Evolutionary conservation across 2,888 invertebrate species (phyloP).

Genomic region (Meandrusa payeni): DNA sequence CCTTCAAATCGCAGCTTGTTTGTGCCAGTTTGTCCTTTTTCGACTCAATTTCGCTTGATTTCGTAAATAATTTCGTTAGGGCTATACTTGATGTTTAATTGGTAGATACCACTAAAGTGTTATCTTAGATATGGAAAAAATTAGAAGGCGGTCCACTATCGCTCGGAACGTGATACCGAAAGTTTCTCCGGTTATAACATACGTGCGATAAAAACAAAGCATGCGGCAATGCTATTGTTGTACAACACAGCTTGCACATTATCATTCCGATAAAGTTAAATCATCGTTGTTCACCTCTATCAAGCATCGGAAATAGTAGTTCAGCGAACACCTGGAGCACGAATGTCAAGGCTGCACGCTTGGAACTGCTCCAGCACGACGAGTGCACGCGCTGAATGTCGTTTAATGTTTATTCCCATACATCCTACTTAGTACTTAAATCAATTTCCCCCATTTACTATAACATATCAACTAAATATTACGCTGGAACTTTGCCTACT

Average conservation of each 20-base stretch:
- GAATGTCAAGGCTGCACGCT: conserved; percentile 75
- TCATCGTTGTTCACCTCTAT: conserved; percentile 35
- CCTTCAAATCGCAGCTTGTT: too few relatives aligned
- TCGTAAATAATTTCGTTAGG: too few relatives aligned
- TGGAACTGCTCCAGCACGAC: conserved; percentile 67
- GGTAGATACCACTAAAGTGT: too few relatives aligned
- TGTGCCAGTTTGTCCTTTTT: too few relatives aligned
- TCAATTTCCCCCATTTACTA: background rate
- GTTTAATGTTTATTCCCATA: conserved; percentile 9
- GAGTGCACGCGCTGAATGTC: conserved; percentile 35
- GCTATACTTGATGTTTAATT: too few relatives aligned
- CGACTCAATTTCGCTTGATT: too few relatives aligned
- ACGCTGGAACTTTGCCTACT: conserved; percentile 1
- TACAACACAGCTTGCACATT: conserved; percentile 5
- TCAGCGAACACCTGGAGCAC: conserved; percentile 60
- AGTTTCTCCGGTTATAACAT: background rate
- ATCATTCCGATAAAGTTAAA: conserved; percentile 19
- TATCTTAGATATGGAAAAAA: too few relatives aligned
- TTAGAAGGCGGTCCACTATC: conserved; percentile 2
- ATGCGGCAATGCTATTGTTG: background rate
- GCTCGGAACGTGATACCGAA: conserved; percentile 5
- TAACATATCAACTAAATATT: conserved; percentile 7
- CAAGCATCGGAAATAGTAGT: conserved; percentile 50
- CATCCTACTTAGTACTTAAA: background rate
- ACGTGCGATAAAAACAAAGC: conserved; percentile 12